Evolutionary conservation across 2,113 vertebrate species (phyloP), one percentile per base, ranked within the genome.

Genomic region (Anguilla rostrata): DNA sequence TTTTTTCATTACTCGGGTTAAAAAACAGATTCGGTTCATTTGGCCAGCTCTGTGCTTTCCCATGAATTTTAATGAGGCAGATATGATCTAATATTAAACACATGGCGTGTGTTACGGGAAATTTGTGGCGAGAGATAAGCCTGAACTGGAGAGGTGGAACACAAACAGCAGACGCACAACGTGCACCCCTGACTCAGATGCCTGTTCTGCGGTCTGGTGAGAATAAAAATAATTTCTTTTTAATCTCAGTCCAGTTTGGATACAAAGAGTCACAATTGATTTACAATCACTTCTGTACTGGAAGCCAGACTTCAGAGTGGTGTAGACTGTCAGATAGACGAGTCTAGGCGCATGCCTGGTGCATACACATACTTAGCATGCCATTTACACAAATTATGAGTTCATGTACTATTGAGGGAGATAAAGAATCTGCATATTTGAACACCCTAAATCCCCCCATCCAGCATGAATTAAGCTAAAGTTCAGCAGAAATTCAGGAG

Each of bases 41-140:
- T 90, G 83, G 87, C 85, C 46, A 41, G 53, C 85, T 82, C 81
- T 82, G 14, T 41, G 57, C 20, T 82, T 86, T 81, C 82, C 29
- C 82, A 91, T 93, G 92, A 93, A 94, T 94, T 90, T 92, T 86
- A 93, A 94, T 93, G 91, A 92, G 90, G 81, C 79, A 16, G 94
- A 95, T 94, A 93, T 78, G 87, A 94, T 94, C 93, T 93, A 84
- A 57, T 85, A 85, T 43, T 87, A 75, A 82, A 81, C 83, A 85
- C 57, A 71, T 85, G 79, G 57, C 7, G 39, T 15, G 16, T 66
- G 84, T 81, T 85, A 82, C 53, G 75, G 71, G 75, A 85, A 85
- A 85, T 39, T 85, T n/a, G 34, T 46, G 84, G 46, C 80, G 14
- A 79, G 78, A 49, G 71, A 85, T 78, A 53, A 78, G 26, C 75